A percentile compares a stretch with the other conserved stretches of the same genome.
Evolutionary conservation across 2,113 vertebrate species (phyloP).

Genomic region (Uropsilus gracilis): DNA sequence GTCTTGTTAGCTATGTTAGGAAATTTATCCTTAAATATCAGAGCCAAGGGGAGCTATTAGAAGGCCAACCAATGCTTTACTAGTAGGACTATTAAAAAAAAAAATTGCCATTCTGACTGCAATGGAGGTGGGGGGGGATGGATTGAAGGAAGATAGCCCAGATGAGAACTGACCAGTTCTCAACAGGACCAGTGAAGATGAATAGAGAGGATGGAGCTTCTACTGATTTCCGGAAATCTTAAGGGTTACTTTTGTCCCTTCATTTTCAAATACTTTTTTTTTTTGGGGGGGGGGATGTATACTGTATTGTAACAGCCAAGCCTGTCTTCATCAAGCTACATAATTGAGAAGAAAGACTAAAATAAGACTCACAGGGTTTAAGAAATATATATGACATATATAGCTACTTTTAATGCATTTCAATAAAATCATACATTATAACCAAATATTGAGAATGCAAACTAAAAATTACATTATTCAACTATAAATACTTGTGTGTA

Average conservation of each 20-base stretch:
- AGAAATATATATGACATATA: background rate
- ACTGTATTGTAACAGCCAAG: background rate
- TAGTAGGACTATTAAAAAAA: background rate
- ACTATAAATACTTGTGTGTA: background rate
- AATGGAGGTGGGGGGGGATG: background rate
- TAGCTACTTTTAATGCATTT: background rate
- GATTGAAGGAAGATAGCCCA: background rate
- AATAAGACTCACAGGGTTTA: background rate
- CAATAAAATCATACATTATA: background rate
- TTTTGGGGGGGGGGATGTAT: too few relatives aligned
- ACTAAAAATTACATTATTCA: background rate
- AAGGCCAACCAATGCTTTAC: background rate
- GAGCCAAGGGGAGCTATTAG: background rate
- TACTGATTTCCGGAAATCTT: background rate
- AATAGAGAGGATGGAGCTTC: background rate
- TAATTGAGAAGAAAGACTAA: background rate
- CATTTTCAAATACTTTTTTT: background rate
- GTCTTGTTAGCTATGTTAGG: background rate
- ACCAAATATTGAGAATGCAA: background rate
- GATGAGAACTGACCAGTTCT: background rate
- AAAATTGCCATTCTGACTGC: background rate
- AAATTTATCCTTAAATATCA: background rate
- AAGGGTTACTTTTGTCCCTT: background rate
- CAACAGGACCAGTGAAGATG: rapidly evolving
- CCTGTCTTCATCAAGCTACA: background rate